Evolutionary conservation across 2,888 invertebrate genomes (phyloP).

Genomic region (Hesperia comma): DNA sequence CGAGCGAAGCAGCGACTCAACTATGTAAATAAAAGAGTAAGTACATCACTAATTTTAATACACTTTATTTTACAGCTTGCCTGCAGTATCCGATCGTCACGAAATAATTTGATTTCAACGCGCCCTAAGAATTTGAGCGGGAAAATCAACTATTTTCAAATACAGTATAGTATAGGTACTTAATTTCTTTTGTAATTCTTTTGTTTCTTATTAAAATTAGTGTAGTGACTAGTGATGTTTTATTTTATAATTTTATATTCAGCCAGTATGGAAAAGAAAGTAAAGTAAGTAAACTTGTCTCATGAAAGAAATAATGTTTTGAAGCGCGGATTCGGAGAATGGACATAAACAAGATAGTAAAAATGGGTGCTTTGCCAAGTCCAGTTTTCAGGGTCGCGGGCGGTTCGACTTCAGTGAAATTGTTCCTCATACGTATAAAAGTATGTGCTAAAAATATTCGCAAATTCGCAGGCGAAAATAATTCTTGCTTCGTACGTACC

Average conservation of each 20-base stretch:
- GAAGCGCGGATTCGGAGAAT: conserved; percentile 52
- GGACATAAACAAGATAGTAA: conserved; percentile 67
- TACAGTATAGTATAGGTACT: too few relatives aligned
- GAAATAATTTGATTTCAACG: neutral
- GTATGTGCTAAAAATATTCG: conserved; percentile 77
- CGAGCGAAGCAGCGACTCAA: conserved; percentile 13
- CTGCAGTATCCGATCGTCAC: neutral
- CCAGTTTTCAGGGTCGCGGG: conserved; percentile 75
- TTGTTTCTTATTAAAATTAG: too few relatives aligned
- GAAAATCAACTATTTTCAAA: conserved; percentile 18
- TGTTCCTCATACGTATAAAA: conserved; percentile 66
- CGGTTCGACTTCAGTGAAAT: conserved; percentile 72
- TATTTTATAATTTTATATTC: neutral
- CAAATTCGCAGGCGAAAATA: conserved; percentile 45
- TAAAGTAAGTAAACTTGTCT: conserved; percentile 8
- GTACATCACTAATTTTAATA: neutral
- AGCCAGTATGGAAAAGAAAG: conserved; percentile 14
- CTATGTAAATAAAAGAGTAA: conserved; percentile 19
- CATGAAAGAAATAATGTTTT: conserved; percentile 43
- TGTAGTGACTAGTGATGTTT: too few relatives aligned
- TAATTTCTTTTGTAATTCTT: too few relatives aligned
- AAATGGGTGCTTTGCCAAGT: conserved; percentile 78
- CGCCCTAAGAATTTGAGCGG: conserved; percentile 15
- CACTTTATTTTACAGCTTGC: too few relatives aligned
- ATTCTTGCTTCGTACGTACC: conserved; percentile 11